A percentile compares a stretch with the other conserved stretches of the same genome.
phyloP scores from a whole-genome alignment of 2,113 vertebrate species.

The Eclectus roratus region DNA sequence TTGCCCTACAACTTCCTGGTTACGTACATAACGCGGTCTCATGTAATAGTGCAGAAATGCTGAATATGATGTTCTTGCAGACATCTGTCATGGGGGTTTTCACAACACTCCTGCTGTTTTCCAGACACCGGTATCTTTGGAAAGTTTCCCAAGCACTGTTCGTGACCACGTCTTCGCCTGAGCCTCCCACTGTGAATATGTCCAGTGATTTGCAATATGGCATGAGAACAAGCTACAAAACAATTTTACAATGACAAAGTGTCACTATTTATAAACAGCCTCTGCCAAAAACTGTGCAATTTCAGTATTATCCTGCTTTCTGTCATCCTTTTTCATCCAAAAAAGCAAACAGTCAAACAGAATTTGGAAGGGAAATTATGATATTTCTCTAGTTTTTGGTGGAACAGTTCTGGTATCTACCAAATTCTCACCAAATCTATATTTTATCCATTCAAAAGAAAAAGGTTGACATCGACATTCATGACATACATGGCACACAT shows the following conservation, averaged over 20 bases:
- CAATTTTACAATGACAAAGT: background rate
- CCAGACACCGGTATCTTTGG: conserved; percentile 92
- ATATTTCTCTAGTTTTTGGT: background rate
- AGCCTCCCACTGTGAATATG: conserved; percentile 85
- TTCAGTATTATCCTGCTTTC: background rate
- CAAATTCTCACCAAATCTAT: background rate
- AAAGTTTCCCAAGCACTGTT: conserved; percentile 91
- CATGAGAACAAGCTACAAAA: conserved; percentile 90
- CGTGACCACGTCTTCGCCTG: conserved; percentile 79
- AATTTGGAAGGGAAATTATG: background rate
- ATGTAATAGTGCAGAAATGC: conserved; percentile 91
- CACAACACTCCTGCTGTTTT: conserved; percentile 91
- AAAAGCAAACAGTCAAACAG: background rate
- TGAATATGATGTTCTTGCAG: conserved; percentile 92
- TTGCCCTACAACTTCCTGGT: background rate
- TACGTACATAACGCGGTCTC: conserved; percentile 85
- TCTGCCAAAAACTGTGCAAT: background rate
- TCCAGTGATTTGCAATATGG: conserved; percentile 94
- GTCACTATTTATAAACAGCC: background rate
- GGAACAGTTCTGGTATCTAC: background rate
- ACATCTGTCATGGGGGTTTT: conserved; percentile 93
- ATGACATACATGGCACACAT: background rate
- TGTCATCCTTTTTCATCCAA: background rate
- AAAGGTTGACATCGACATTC: background rate
- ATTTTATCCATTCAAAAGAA: background rate